Base-by-base conservation (phyloP, 2,888 invertebrate genomes). In the Cecidostiba fungosa region DNA sequence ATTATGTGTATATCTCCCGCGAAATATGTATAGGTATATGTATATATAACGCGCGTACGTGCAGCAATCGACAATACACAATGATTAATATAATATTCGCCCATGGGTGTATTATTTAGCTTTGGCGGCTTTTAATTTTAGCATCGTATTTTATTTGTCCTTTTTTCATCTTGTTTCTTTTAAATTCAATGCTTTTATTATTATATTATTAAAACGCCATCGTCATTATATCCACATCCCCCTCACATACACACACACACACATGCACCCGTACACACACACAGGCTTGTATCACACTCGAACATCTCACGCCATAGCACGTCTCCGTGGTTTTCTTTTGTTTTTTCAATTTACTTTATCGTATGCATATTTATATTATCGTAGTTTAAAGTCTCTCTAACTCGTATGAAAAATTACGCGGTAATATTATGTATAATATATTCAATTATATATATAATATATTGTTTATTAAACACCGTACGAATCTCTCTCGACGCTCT, bases 391-490 rank as follows among this genome's bases (percentile, higher is more conserved):
- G 80, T 86, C 76, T 87, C 83, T 85, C 87, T 88, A 88, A 86
- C 87, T 91, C 87, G 91, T 91, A 91, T 91, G 91, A 91, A 91
- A 91, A 91, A 90, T 90, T 90, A 90, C 89, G 89, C 89, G 86
- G 87, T 90, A 90, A 90, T 86, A 80, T 80, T 89, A 86, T 72
- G 14, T 89, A 87, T 87, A 87, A 88, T 87, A 88, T 88, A 88
- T 85, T 85, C 16, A 70, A 82, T 16, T 50, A 54, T 59, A 59
- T 86, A 72, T 86, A 84, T 88, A 86, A 87, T 87, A 77, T 84
- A 81, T 72, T 83, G 79, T 87, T 76, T 86, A 85, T 87, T 85
- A 43, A 43, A 85, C 77, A 84, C 66, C 79, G 77, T 85, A 86
- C 76, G 82, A 82, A 85, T 66, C n/a, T 59, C 54, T n/a, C 19